Base-by-base conservation (phyloP, 2,888 invertebrate genomes). In the Pheosia gnoma region DNA sequence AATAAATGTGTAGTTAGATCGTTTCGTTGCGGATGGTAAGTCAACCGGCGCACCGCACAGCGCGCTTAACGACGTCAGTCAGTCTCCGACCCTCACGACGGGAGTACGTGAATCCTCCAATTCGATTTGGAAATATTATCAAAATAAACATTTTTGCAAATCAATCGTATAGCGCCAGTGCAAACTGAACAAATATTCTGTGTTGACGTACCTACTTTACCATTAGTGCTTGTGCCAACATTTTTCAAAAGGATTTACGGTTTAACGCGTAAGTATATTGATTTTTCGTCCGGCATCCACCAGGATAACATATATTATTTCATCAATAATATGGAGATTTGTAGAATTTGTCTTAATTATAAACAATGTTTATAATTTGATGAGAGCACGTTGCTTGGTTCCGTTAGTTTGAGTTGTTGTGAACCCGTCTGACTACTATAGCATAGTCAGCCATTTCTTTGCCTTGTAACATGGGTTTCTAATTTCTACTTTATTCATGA, bases 331-430 rank as follows among this genome's bases (percentile, higher is more conserved):
- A 57, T 59, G 55, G 38, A 53, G 38, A 3, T 5, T n/a, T 37
- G 4, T 51, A 38, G 39, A 57, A 38, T 57, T 10, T 38, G 70
- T n/a, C n/a, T 55, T 57, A 62, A 65, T 70, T 66, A 57, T 41
- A 55, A 9, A 67, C 25, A 63, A 67, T 67, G 59, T 77, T 73
- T 66, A 67, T 75, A 71, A 68, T 80, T 74, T 74, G 72, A 77
- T 77, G 85, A 86, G 86, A 86, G 83, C 86, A 83, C 82, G 83
- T 82, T 81, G 79, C 74, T 72, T 71, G 66, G 86, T 88, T 87
- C 90, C 90, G 90, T 90, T 90, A 90, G 79, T 83, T 81, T 81
- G 75, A 85, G 79, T 84, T 85, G 83, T 85, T 89, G 86, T 85
- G 82, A 90, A 90, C 88, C 86, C 76, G 88, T 83, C 80, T 84